Evolutionary conservation across 2,113 vertebrate species (phyloP).

Genomic region (Eclectus roratus): DNA sequence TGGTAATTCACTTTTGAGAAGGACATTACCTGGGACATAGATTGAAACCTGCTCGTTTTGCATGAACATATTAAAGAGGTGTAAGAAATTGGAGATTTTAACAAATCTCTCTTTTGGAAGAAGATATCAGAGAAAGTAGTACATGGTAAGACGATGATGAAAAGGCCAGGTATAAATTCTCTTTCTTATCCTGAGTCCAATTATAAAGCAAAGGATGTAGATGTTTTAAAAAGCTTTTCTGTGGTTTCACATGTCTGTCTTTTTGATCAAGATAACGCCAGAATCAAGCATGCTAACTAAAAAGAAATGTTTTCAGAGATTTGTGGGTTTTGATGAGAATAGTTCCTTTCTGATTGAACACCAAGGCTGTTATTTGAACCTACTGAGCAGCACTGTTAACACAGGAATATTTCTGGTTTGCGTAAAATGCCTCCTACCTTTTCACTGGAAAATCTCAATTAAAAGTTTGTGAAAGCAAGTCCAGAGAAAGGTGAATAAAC

Average conservation of each 20-base stretch:
- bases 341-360: neutral
- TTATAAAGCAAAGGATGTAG: neutral
- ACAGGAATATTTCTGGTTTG: neutral
- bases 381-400: neutral
- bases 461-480: neutral
- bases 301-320: neutral
- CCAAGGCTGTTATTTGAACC: neutral
- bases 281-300: neutral
- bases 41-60: neutral
- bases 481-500: neutral
- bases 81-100: neutral
- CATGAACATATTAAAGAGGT: neutral
- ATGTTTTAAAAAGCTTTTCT: neutral
- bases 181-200: neutral
- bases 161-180: neutral
- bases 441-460: neutral
- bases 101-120: neutral
- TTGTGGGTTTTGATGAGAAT: neutral
- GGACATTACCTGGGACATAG: neutral
- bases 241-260: neutral
- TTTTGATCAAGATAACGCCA: neutral
- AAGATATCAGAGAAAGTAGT: neutral
- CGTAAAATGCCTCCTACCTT: neutral
- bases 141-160: neutral
- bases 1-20: neutral